phyloP scores from a whole-genome alignment of 2,113 vertebrate species.

The Andinoacara biseriatus region DNA sequence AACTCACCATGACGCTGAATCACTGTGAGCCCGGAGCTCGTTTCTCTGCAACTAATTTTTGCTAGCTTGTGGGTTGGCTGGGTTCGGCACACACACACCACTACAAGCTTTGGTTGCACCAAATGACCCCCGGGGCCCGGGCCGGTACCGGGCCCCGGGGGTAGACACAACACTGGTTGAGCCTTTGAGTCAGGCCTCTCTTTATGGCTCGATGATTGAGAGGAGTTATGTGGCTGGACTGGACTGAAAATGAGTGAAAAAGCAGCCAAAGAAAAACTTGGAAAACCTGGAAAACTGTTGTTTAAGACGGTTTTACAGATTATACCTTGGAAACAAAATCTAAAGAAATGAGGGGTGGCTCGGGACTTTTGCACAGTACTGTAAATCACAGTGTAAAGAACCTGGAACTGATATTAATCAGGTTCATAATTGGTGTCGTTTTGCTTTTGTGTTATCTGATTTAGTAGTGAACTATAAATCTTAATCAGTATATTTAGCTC shows the following conservation, averaged over 20 bases:
- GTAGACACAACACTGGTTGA: too few species aligned
- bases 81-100: too few species aligned
- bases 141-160: too few species aligned
- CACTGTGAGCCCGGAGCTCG: too few species aligned
- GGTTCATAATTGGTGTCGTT: neutral
- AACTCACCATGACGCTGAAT: too few species aligned
- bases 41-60: too few species aligned
- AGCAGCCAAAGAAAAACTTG: neutral
- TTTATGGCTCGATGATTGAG: too few species aligned
- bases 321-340: neutral
- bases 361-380: neutral
- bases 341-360: slow-evolving; percentile 2
- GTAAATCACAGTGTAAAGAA: slow-evolving; percentile 6
- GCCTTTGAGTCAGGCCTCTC: too few species aligned
- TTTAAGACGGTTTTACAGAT: neutral
- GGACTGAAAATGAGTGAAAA: neutral
- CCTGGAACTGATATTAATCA: neutral
- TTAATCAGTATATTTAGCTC: neutral
- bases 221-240: neutral
- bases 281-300: neutral
- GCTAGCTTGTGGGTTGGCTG: too few species aligned
- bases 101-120: too few species aligned
- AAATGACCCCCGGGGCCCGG: too few species aligned
- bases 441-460: neutral
- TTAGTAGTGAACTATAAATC: neutral